Conservation (phyloP, 2,113 vertebrate species). For the Pavo muticus region DNA sequence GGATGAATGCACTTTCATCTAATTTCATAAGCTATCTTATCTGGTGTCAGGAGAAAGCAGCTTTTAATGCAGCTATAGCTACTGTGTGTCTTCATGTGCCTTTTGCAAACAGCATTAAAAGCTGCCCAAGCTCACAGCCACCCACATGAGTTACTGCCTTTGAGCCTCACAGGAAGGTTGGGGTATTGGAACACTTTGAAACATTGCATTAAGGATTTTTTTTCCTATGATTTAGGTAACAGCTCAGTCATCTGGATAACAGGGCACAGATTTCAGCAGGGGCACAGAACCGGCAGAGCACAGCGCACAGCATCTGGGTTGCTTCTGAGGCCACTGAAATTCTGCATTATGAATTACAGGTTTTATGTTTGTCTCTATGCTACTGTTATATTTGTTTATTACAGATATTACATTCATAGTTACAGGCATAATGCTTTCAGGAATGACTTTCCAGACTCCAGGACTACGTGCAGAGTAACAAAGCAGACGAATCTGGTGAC, state of each 20-base stretch:
- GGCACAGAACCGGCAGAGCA: background rate
- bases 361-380: background rate
- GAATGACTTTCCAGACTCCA: background rate
- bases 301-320: background rate
- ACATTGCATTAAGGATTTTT: background rate
- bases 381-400: background rate
- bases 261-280: background rate
- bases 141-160: background rate
- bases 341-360: background rate
- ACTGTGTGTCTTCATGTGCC: background rate
- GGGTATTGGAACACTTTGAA: background rate
- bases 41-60: slow-evolving; percentile 19
- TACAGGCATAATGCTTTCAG: background rate
- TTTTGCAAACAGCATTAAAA: background rate
- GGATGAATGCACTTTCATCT: background rate
- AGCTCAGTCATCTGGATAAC: background rate
- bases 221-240: background rate
- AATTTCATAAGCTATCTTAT: slow-evolving; percentile 10
- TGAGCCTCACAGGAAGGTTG: background rate
- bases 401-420: background rate
- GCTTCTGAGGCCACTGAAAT: background rate
- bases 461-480: background rate
- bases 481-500: background rate
- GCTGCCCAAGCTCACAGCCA: background rate
- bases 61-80: background rate